Conservation (phyloP, 1,140 invertebrate genomes). For the Scaptomyza montana region DNA sequence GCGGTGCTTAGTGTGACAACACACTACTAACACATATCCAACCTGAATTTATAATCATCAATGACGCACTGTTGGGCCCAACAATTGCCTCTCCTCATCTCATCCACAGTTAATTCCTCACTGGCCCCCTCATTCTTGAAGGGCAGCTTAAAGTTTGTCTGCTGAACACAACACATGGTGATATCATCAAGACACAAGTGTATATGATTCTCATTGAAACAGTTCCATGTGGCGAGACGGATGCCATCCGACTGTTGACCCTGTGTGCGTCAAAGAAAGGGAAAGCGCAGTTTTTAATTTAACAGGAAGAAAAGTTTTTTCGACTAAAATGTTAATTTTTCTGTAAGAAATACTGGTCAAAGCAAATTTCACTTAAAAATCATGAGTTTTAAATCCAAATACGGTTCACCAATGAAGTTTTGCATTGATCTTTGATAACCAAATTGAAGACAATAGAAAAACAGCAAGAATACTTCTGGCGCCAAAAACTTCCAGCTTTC, state of each 20-base stretch:
- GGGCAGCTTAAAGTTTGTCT: slow-evolving; percentile 56
- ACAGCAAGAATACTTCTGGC: no score
- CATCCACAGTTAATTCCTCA: slow-evolving; percentile 67
- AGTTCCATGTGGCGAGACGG: slow-evolving; percentile 45
- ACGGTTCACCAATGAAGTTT: no score
- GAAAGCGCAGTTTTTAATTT: no score
- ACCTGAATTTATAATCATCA: slow-evolving; percentile 50
- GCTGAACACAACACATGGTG: slow-evolving; percentile 54
- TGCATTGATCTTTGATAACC: no score
- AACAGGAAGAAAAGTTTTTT: neutral
- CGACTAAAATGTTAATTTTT: no score
- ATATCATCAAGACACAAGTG: slow-evolving; percentile 66
- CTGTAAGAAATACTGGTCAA: no score
- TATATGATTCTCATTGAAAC: slow-evolving; percentile 70
- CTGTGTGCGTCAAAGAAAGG: slow-evolving; percentile 10
- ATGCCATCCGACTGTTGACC: neutral
- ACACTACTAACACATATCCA: slow-evolving; percentile 62
- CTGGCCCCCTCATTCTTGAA: slow-evolving; percentile 58
- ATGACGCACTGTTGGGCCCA: slow-evolving; percentile 67
- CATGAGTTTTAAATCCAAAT: no score
- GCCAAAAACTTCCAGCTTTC: neutral
- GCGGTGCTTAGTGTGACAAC: no score
- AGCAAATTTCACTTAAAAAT: no score
- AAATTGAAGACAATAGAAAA: no score
- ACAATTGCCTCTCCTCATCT: slow-evolving; percentile 55